Conservation (phyloP, 2,888 invertebrate species). For the Hoplodrina blanda region DNA sequence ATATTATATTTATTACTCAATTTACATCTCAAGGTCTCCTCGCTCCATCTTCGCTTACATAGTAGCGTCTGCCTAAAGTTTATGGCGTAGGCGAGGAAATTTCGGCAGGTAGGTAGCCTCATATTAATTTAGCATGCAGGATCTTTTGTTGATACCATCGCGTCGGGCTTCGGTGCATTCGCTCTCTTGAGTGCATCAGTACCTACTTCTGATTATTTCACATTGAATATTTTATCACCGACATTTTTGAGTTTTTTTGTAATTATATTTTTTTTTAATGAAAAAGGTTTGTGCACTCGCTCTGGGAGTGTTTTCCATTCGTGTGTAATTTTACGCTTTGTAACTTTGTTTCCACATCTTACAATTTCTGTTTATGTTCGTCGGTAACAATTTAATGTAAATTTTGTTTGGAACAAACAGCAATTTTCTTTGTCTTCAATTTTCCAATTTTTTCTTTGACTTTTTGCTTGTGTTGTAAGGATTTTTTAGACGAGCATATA, state of each 20-base stretch:
- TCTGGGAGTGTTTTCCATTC: slow-evolving; percentile 40
- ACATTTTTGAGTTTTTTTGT: slow-evolving; percentile 17
- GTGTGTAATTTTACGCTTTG: slow-evolving; percentile 60
- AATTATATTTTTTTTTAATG: slow-evolving; percentile 33
- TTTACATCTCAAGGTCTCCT: slow-evolving; percentile 41
- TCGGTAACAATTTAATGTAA: slow-evolving; percentile 62
- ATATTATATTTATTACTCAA: not conserved
- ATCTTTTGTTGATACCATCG: slow-evolving; percentile 77
- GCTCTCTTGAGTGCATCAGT: slow-evolving; percentile 42
- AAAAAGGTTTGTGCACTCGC: slow-evolving; percentile 35
- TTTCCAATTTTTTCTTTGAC: slow-evolving; percentile 40
- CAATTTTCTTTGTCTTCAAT: slow-evolving; percentile 62
- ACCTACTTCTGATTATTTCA: slow-evolving; percentile 32
- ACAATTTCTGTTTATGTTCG: slow-evolving; percentile 47
- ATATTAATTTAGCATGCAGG: slow-evolving; percentile 75
- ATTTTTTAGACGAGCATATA: slow-evolving; percentile 25
- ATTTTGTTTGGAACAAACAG: slow-evolving; percentile 50
- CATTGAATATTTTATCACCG: slow-evolving; percentile 22
- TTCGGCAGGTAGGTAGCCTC: slow-evolving; percentile 86
- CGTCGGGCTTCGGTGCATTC: slow-evolving; percentile 59
- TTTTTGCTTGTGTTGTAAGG: slow-evolving; percentile 35
- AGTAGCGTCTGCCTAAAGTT: slow-evolving; percentile 53
- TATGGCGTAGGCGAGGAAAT: slow-evolving; percentile 85
- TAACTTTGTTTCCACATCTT: slow-evolving; percentile 59
- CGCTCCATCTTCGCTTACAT: slow-evolving; percentile 60